Conservation (phyloP, 2,113 vertebrate species). For the Amblyopsis rosae region DNA sequence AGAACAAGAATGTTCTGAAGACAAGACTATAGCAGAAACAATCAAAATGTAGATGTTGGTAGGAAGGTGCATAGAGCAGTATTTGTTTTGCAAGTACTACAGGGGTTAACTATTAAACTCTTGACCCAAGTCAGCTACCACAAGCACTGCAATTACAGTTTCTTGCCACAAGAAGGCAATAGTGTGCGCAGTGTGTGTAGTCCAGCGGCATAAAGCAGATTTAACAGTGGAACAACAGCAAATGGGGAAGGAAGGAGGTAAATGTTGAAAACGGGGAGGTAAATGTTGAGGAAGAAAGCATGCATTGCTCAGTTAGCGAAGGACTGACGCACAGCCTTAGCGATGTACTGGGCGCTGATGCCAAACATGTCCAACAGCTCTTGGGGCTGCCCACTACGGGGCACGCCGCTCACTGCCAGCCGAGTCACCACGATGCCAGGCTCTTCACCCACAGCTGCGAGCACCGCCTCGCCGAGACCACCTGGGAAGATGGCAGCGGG, state of each 20-base stretch:
- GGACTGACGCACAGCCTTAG: constrained; percentile 73
- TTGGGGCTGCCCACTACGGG: constrained; percentile 80
- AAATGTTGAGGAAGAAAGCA: neutral
- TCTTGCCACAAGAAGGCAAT: constrained; percentile 11
- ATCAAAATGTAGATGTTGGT: too few relatives aligned
- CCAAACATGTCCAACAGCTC: constrained; percentile 83
- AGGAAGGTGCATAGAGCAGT: too few relatives aligned
- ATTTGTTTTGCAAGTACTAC: too few relatives aligned
- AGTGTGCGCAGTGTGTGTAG: neutral
- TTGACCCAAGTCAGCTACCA: neutral
- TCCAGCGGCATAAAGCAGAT: neutral
- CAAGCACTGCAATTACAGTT: too few relatives aligned
- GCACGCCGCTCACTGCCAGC: constrained; percentile 77
- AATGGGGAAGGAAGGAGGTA: neutral
- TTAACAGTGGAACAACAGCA: neutral
- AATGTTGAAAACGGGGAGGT: neutral
- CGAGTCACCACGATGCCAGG: constrained; percentile 79
- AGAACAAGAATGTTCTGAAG: too few relatives aligned
- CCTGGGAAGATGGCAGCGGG: constrained; percentile 60
- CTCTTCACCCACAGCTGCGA: constrained; percentile 78
- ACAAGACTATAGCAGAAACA: too few relatives aligned
- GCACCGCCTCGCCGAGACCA: constrained; percentile 85
- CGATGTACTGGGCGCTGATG: constrained; percentile 82
- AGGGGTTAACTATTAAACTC: neutral
- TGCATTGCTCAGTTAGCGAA: constrained; percentile 71